Conservation (phyloP, 2,888 invertebrate genomes). For the Muscina levida region DNA sequence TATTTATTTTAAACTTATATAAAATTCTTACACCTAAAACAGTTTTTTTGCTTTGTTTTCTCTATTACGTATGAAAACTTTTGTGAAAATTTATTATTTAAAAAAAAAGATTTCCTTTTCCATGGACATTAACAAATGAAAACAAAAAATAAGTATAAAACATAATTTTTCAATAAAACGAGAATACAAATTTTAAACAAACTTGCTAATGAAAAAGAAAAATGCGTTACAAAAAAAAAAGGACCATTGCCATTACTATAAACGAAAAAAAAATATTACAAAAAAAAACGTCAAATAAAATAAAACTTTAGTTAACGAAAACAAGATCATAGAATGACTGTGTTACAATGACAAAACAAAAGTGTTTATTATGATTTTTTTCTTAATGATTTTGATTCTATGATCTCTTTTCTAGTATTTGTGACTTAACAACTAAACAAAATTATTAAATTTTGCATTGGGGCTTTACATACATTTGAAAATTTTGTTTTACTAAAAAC, state of each 20-base stretch:
- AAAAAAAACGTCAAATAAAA: conserved; percentile 27
- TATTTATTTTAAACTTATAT: conserved; percentile 58
- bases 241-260: conserved; percentile 41
- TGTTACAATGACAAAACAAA: background rate
- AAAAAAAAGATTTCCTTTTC: background rate
- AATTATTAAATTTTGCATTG: conserved; percentile 33
- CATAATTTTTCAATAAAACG: conserved; percentile 12
- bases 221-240: conserved; percentile 30
- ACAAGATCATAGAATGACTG: background rate
- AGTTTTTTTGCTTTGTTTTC: conserved; percentile 38
- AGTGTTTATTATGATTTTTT: background rate
- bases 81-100: conserved; percentile 14
- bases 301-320: conserved; percentile 24
- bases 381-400: background rate
- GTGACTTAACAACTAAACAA: conserved; percentile 38
- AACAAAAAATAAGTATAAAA: conserved; percentile 11
- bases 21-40: conserved; percentile 59
- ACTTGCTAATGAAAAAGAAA: too few species aligned
- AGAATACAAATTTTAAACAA: background rate
- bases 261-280: conserved; percentile 31
- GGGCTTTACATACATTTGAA: conserved; percentile 35
- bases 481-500: conserved; percentile 42
- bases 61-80: conserved; percentile 29
- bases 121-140: background rate
- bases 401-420: conserved; percentile 47